Conservation (phyloP, 2,113 vertebrate species). For the Lepus americanus region DNA sequence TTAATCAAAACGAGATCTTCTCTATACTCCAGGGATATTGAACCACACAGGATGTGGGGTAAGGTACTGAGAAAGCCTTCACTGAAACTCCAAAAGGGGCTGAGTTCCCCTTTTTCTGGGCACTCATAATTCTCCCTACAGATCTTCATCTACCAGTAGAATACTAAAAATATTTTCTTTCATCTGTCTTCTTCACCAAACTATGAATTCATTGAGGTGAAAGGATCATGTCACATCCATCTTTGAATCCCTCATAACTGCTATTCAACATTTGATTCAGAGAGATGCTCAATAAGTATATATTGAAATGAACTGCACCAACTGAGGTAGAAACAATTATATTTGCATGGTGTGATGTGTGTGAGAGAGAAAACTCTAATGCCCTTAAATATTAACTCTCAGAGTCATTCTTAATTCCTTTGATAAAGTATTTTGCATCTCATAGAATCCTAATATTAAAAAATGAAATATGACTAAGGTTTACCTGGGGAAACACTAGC, state of each 20-base stretch:
- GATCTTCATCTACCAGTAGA: not conserved
- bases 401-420: slow-evolving; percentile 61
- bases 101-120: not conserved
- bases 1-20: slow-evolving; percentile 38
- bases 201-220: not conserved
- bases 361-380: slow-evolving; percentile 1
- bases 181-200: not conserved
- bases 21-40: not conserved
- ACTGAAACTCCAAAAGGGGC: not conserved
- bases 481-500: slow-evolving; percentile 40
- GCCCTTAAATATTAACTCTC: slow-evolving; percentile 45
- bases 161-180: slow-evolving; percentile 29
- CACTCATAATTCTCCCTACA: not conserved
- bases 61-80: not conserved
- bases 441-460: slow-evolving; percentile 49
- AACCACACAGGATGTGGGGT: not conserved
- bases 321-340: slow-evolving; percentile 16
- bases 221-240: not conserved
- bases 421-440: slow-evolving; percentile 25
- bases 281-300: not conserved
- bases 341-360: not conserved
- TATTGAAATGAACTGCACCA: not conserved
- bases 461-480: slow-evolving; percentile 54
- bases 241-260: not conserved
- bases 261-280: slow-evolving; percentile 3